Conservation (phyloP, 2,113 vertebrate species). For the Emydocephalus ijimae region DNA sequence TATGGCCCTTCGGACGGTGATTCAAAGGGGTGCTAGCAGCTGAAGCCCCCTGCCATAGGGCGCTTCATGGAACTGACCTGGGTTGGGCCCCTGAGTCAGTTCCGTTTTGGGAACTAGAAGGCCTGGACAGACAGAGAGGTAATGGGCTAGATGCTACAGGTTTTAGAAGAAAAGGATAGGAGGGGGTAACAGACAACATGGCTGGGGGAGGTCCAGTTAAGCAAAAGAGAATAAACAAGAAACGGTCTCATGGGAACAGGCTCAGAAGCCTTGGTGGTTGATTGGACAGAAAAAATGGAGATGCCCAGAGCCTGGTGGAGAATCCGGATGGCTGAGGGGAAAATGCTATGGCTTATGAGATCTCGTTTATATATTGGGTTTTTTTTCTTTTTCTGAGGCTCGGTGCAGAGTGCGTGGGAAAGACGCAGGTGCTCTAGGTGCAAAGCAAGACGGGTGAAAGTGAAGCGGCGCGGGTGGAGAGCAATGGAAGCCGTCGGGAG, state of each 20-base stretch:
- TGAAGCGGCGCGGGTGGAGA: not conserved
- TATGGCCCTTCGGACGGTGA: not conserved
- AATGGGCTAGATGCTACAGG: not conserved
- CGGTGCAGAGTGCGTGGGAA: not conserved
- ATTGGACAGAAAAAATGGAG: not conserved
- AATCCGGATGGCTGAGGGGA: not conserved
- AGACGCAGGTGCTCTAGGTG: not conserved
- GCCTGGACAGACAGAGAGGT: not conserved
- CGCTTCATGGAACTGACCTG: not conserved
- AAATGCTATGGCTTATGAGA: not conserved
- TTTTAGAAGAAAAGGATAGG: not conserved
- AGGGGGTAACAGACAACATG: not conserved
- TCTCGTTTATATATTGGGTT: not conserved
- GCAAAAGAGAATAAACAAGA: not conserved
- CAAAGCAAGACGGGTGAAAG: not conserved
- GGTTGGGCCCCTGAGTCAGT: not conserved
- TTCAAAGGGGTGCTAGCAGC: not conserved
- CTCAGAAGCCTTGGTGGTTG: not conserved
- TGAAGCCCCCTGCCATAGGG: not conserved
- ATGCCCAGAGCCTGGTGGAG: constrained; percentile 1
- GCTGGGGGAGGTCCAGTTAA: not conserved
- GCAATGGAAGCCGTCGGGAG: not conserved
- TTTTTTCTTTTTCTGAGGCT: not conserved
- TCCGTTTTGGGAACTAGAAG: not conserved
- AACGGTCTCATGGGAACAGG: not conserved